phyloP scores from a whole-genome alignment of 2,113 vertebrate genomes.

The Cebidichthys violaceus region DNA sequence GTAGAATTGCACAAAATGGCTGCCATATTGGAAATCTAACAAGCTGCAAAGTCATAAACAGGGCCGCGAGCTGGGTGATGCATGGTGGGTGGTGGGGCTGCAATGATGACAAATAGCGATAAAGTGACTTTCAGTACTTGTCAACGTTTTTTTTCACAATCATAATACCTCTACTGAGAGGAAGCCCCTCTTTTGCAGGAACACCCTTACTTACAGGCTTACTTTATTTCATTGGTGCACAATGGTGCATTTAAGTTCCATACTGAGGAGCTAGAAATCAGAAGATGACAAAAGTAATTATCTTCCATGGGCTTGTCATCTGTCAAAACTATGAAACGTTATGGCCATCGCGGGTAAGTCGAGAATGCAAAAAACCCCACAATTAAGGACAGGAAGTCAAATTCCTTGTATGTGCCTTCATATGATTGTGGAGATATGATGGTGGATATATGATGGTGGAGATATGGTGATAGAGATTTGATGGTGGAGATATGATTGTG shows the following conservation, averaged over 20 bases:
- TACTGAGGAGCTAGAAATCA: background rate
- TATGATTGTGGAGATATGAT: too few relatives aligned
- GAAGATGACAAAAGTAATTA: background rate
- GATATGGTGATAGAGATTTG: too few relatives aligned
- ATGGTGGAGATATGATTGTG: too few relatives aligned
- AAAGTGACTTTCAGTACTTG: background rate
- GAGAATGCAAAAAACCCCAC: background rate
- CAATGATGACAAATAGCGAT: background rate
- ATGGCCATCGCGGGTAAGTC: too few relatives aligned
- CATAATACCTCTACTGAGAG: too few relatives aligned
- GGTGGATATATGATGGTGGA: too few relatives aligned
- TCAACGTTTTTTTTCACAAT: too few relatives aligned
- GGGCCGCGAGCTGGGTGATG: background rate
- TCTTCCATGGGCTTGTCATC: background rate
- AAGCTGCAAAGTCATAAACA: background rate
- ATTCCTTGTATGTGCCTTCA: too few relatives aligned
- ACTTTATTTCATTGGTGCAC: too few relatives aligned
- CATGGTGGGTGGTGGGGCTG: background rate
- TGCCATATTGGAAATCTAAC: background rate
- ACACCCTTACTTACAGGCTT: too few relatives aligned
- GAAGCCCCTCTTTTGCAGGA: too few relatives aligned
- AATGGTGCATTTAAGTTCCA: background rate
- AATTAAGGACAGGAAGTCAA: too few relatives aligned
- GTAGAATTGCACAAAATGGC: background rate
- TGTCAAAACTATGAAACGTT: background rate